Evolutionary conservation across 2,888 invertebrate species (phyloP).

Genomic region (Monopis laevigella): DNA sequence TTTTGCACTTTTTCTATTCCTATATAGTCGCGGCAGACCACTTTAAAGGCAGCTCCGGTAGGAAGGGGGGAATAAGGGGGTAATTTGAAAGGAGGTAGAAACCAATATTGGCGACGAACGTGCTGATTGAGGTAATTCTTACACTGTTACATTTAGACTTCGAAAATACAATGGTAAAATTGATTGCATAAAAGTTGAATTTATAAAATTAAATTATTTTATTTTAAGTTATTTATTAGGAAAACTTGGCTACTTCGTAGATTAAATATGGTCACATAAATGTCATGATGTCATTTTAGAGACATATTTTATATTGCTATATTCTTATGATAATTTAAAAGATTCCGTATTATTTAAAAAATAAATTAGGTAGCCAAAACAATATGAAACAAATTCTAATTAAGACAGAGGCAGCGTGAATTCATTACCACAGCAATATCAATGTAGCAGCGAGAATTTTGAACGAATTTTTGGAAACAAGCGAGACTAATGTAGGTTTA

Average conservation of each 20-base stretch:
- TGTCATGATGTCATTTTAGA: too few relatives aligned
- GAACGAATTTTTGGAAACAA: constrained; percentile 19
- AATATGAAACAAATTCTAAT: too few relatives aligned
- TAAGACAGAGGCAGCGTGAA: not conserved
- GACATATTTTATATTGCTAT: too few relatives aligned
- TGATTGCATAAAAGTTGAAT: too few relatives aligned
- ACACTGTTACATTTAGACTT: constrained; percentile 32
- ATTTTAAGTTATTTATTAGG: too few relatives aligned
- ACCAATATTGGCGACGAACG: constrained; percentile 52
- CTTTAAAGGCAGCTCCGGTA: constrained; percentile 62
- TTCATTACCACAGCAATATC: constrained; percentile 7
- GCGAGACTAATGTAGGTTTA: constrained; percentile 40
- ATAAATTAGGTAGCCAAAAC: too few relatives aligned
- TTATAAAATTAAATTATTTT: too few relatives aligned
- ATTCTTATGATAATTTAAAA: too few relatives aligned
- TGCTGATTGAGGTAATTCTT: constrained; percentile 64
- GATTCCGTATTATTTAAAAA: too few relatives aligned
- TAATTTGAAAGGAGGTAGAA: constrained; percentile 63
- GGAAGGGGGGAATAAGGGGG: constrained; percentile 60
- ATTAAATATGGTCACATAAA: too few relatives aligned
- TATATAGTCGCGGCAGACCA: constrained; percentile 62
- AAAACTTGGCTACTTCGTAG: too few relatives aligned
- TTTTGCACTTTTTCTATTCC: constrained; percentile 63
- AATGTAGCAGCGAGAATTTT: constrained; percentile 6
- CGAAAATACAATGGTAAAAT: too few relatives aligned